Base-by-base conservation (phyloP, 2,113 vertebrate genomes). In the Alligator mississippiensis region DNA sequence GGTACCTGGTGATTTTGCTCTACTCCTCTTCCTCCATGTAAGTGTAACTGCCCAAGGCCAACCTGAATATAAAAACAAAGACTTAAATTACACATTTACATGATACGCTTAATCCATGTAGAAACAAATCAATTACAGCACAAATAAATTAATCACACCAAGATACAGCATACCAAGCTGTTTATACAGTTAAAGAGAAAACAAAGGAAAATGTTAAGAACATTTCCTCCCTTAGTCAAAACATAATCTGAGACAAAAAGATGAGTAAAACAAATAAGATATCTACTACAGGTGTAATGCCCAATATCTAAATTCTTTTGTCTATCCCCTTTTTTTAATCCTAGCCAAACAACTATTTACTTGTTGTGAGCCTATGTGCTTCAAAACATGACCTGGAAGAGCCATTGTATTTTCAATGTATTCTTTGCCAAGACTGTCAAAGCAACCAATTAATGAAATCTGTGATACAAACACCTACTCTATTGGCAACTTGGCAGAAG, bases 1-100 rank as follows among this genome's bases (percentile, higher is more conserved):
- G 27, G 61, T 98, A 99, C 99, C 99, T 99, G 99, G 88, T 99
- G 99, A 90, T 99, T 99, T 96, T 99, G 99, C 28, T 99, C 99
- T 28, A 99, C 99, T 95, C 99, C 99, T 96, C 99, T 98, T 75
- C 99, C 99, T 92, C 99, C 99, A 0, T 99, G 99, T 57, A 99
- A 97, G 87, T 99, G 99, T n/a, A 99, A 96, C 55, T 99, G 99
- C 57, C 99, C 99, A 59, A 99, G 98, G 47, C 99, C 99, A 95
- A 99, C 99, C 99, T 99, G 91, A 77, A 93, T 88, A 77, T 5
- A 60, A 93, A 92, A 81, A 80, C 47, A 74, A 78, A 47, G 28
- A 87, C 80, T 86, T 58, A 61, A 15, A 85, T 30, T 34, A 11
- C 14, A 24, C 24, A 77, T 70, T 62, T 82, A 63, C 4, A 12